These are phyloP conservation scores for Tokudaia tokunoshimensis DNA, from an alignment of 2,797 vertebrate species.

Conservation along the genomic window DNA sequence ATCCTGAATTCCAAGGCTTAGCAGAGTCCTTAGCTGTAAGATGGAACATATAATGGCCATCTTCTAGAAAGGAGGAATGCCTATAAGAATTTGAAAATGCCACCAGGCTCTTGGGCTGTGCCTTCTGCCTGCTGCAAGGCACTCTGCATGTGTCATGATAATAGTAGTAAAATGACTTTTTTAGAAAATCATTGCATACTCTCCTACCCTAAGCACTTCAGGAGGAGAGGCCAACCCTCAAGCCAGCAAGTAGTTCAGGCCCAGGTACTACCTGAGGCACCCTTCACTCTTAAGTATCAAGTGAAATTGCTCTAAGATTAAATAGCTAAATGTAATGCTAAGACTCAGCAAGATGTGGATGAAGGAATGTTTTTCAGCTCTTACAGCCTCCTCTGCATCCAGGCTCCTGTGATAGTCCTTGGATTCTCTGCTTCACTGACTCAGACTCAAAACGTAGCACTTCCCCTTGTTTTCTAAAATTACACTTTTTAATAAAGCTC, in stretches of 20 bases:
- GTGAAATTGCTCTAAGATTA: background rate
- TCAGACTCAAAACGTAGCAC: background rate
- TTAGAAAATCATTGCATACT: background rate
- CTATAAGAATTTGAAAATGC: no score
- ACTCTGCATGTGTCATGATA: background rate
- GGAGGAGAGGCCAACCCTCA: background rate
- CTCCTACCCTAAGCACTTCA: background rate
- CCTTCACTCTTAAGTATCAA: background rate
- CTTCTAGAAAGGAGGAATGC: background rate
- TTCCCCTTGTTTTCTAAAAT: background rate
- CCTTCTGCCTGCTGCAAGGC: background rate
- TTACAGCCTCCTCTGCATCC: background rate
- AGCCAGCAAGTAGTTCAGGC: background rate
- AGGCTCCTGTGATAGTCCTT: background rate
- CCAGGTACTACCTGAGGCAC: background rate
- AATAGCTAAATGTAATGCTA: background rate
- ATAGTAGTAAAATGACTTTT: background rate
- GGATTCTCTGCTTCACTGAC: background rate
- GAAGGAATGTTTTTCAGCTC: background rate
- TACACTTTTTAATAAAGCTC: background rate
- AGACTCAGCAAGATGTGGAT: background rate
- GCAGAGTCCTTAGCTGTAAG: background rate
- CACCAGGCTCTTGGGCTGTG: background rate
- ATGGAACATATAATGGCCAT: background rate
- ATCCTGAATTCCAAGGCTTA: background rate